phyloP scores from a whole-genome alignment of 2,113 vertebrate genomes.

The Anthoscopus minutus region DNA sequence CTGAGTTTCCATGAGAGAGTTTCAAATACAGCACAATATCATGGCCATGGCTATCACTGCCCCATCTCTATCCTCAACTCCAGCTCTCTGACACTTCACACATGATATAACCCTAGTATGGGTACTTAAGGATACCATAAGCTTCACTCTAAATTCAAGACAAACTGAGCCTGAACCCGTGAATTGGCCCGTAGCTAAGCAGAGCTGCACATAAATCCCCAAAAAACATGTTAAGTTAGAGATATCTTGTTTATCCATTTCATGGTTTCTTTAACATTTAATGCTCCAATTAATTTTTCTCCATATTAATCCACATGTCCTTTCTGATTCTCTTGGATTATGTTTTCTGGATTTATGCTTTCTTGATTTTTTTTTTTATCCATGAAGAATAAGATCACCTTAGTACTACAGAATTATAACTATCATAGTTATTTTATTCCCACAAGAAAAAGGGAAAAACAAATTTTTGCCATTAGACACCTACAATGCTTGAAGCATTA shows the following conservation, averaged over 20 bases:
- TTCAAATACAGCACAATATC: not conserved
- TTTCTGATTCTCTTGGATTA: conserved; percentile 19
- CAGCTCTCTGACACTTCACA: not conserved
- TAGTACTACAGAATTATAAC: not conserved
- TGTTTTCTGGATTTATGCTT: not conserved
- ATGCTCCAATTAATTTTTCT: conserved; percentile 31
- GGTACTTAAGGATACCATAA: not conserved
- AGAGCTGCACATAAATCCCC: not conserved
- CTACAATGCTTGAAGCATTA: not conserved
- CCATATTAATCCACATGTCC: not conserved
- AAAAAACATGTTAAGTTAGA: not conserved
- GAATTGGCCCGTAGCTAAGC: not conserved
- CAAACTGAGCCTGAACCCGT: not conserved
- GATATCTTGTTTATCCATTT: not conserved
- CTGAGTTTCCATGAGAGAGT: not conserved
- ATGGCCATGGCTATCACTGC: not conserved
- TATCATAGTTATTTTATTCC: not conserved
- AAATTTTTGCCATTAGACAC: not conserved
- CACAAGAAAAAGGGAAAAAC: not conserved
- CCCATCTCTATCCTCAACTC: not conserved
- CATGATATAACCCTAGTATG: not conserved
- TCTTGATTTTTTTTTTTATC: not conserved
- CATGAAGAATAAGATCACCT: not conserved
- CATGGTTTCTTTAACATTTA: conserved; percentile 37
- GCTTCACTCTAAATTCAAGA: not conserved